These are phyloP conservation scores for Trematomus bernacchii DNA, from an alignment of 2,797 vertebrate species.

Conservation along the genomic window DNA sequence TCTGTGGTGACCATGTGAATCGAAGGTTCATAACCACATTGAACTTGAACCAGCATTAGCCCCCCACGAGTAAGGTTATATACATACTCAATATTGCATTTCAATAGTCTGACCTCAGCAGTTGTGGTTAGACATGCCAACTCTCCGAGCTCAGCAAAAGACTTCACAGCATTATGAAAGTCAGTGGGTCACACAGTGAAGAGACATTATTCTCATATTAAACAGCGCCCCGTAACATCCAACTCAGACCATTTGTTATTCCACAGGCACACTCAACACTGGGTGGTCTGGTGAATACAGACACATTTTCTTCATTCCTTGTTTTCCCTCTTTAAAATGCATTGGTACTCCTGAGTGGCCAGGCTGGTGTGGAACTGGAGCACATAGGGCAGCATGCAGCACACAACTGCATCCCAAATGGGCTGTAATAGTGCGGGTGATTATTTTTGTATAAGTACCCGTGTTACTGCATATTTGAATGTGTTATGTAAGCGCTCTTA, in stretches of 20 bases:
- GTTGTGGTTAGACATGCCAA: conserved; percentile 64
- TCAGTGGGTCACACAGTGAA: conserved; percentile 68
- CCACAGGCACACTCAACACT: conserved; percentile 31
- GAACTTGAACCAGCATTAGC: conserved; percentile 75
- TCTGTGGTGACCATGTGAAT: conserved; percentile 64
- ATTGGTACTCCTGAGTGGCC: conserved; percentile 41
- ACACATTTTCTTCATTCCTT: conserved; percentile 27
- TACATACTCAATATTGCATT: conserved; percentile 80
- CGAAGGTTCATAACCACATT: conserved; percentile 67
- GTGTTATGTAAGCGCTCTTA: conserved; percentile 35
- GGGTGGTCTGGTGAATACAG: conserved; percentile 41
- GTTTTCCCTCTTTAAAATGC: conserved; percentile 43
- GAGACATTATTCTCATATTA: conserved; percentile 74
- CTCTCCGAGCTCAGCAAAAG: conserved; percentile 57
- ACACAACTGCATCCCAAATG: conserved; percentile 47
- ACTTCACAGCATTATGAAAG: conserved; percentile 72
- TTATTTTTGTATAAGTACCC: conserved; percentile 36
- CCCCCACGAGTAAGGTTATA: conserved; percentile 76
- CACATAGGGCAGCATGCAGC: conserved; percentile 25
- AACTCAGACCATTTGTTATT: conserved; percentile 62
- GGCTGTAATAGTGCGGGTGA: conserved; percentile 17
- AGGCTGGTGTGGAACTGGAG: conserved; percentile 34
- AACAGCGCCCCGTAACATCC: conserved; percentile 49
- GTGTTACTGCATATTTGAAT: conserved; percentile 25
- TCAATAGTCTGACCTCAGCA: conserved; percentile 74